Conservation (phyloP, 2,888 invertebrate species). For the Pachliopta kotzebuea region DNA sequence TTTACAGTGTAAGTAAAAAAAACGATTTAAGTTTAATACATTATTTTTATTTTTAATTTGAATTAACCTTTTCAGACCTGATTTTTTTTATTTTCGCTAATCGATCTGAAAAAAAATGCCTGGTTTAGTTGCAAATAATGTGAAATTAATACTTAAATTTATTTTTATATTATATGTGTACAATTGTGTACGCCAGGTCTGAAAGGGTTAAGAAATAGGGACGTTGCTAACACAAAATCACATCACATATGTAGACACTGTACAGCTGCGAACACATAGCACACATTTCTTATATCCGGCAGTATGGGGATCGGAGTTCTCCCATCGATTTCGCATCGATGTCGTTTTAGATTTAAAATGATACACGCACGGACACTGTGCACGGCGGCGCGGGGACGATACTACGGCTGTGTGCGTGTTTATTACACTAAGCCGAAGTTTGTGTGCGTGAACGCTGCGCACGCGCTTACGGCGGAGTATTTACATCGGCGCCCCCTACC, state of each 20-base stretch:
- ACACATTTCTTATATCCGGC: conserved; percentile 42
- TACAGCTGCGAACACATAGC: conserved; percentile 5
- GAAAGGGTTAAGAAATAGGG: not conserved
- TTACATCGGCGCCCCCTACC: conserved; percentile 78
- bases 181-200: conserved; percentile 4
- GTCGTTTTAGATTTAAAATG: conserved; percentile 43
- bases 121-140: too few species aligned
- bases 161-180: too few species aligned
- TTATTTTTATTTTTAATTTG: conserved; percentile 1
- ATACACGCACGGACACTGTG: conserved; percentile 38
- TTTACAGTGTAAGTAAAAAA: not conserved
- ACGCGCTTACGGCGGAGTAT: conserved; percentile 70
- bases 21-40: not conserved
- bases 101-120: too few species aligned
- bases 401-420: conserved; percentile 28
- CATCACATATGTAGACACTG: conserved; percentile 9
- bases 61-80: too few species aligned
- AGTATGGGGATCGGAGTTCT: conserved; percentile 45
- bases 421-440: conserved; percentile 51
- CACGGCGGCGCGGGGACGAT: conserved; percentile 50
- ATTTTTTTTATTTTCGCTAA: too few species aligned
- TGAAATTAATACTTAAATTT: too few species aligned
- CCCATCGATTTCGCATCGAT: conserved; percentile 50
- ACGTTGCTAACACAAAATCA: not conserved
- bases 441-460: conserved; percentile 66